Percentiles rank a stretch among this genome's conserved stretches.
Conservation (phyloP, 2,113 vertebrate species). For the Prionailurus bengalensis region DNA sequence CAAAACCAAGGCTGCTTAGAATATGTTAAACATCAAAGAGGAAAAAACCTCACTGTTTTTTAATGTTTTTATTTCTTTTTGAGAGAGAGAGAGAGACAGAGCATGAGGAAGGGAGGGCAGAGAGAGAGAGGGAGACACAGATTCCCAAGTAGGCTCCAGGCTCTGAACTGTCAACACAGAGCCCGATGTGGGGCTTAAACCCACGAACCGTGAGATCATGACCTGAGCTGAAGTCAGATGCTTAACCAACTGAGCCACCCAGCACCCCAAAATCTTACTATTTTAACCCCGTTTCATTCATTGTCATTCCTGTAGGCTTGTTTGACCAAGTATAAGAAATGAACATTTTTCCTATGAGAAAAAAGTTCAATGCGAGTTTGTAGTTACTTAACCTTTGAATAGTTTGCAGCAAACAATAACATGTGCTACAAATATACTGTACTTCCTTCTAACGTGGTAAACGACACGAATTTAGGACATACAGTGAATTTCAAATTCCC, state of each 20-base stretch:
- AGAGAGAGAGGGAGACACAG: too few species aligned
- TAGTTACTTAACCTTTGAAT: conserved; percentile 27
- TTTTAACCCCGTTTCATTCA: neutral
- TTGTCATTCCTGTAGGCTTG: neutral
- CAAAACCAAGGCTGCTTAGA: neutral
- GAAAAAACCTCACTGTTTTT: neutral
- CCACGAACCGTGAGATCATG: too few species aligned
- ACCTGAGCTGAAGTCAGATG: too few species aligned
- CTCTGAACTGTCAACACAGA: too few species aligned
- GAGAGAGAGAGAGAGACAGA: too few species aligned
- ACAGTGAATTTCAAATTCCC: neutral
- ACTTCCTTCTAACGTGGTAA: neutral
- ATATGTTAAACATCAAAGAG: neutral
- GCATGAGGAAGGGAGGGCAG: too few species aligned
- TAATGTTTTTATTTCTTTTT: too few species aligned
- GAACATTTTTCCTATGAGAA: neutral
- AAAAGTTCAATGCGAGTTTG: neutral
- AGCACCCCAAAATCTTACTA: neutral
- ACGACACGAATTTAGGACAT: neutral
- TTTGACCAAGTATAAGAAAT: neutral
- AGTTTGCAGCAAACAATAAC: neutral
- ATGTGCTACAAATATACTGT: neutral
- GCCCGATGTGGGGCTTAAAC: too few species aligned
- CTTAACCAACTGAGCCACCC: too few species aligned
- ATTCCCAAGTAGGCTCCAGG: too few species aligned